A percentile compares a stretch with the other conserved stretches of the same genome.
Conservation (phyloP, 2,113 vertebrate genomes). For the Pseudonaja textilis region DNA sequence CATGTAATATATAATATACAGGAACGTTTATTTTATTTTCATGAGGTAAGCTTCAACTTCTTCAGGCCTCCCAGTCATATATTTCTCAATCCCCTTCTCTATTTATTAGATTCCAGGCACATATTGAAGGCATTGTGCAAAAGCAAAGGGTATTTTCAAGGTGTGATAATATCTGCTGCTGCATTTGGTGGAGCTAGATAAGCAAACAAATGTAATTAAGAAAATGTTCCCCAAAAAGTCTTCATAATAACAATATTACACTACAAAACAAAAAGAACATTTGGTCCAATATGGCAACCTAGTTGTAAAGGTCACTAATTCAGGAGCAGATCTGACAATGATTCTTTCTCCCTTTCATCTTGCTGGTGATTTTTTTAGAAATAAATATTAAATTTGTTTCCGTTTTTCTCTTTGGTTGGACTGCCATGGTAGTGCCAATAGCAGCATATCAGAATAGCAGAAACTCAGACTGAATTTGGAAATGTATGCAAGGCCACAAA, state of each 20-base stretch:
- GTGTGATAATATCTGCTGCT: not conserved
- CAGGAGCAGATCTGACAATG: not conserved
- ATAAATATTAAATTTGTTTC: not conserved
- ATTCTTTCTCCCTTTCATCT: not conserved
- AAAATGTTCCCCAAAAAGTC: not conserved
- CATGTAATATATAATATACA: not conserved
- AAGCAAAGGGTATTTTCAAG: not conserved
- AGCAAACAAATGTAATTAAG: not conserved
- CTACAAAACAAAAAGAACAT: not conserved
- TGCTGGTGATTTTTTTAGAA: not conserved
- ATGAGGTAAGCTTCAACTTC: not conserved
- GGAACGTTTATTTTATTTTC: not conserved
- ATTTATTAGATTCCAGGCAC: not conserved
- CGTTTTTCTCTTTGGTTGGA: not conserved
- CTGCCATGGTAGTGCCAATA: not conserved
- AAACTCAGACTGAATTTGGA: not conserved
- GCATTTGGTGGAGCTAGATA: not conserved
- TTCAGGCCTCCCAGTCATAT: not conserved
- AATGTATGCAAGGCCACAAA: not conserved
- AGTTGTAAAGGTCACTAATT: not conserved
- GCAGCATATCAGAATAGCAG: not conserved
- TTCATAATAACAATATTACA: not conserved
- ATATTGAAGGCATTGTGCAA: not conserved
- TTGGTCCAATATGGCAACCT: not conserved
- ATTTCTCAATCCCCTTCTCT: not conserved